phyloP scores from a whole-genome alignment of 1,140 invertebrate species.

The Procambarus clarkii region DNA sequence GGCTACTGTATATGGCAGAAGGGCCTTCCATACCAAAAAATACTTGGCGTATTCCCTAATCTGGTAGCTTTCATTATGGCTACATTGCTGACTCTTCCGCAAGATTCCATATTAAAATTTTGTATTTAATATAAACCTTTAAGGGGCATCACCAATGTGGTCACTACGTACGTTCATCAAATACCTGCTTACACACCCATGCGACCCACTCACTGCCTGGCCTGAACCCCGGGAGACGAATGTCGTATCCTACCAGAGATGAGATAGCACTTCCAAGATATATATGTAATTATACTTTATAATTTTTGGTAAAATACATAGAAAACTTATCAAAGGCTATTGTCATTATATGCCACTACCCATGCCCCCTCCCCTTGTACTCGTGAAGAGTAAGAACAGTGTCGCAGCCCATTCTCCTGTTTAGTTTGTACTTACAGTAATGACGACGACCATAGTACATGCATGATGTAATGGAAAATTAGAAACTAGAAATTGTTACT shows the following conservation, averaged over 20 bases:
- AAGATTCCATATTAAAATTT: background rate
- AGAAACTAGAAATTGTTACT: too few species aligned
- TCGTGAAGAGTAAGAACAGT: too few species aligned
- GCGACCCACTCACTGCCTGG: background rate
- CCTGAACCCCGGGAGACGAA: slow-evolving; percentile 33
- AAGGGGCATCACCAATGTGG: background rate
- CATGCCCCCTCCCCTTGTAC: too few species aligned
- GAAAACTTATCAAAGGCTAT: slow-evolving; percentile 28
- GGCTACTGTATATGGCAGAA: background rate
- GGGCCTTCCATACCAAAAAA: background rate
- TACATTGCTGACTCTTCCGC: background rate
- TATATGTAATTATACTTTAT: slow-evolving; percentile 50
- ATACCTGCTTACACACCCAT: slow-evolving; percentile 20
- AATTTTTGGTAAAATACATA: slow-evolving; percentile 51
- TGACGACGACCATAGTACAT: too few species aligned
- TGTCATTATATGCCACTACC: slow-evolving; percentile 38
- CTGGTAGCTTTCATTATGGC: background rate
- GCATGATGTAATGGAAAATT: too few species aligned
- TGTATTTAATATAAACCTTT: background rate
- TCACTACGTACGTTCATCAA: background rate
- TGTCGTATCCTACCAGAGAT: slow-evolving; percentile 46
- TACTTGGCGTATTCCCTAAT: background rate
- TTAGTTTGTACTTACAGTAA: too few species aligned
- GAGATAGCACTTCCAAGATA: slow-evolving; percentile 53
- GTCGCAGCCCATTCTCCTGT: too few species aligned